Evolutionary conservation across 2,113 vertebrate species (phyloP).

Genomic region (Acrocephalus arundinaceus): DNA sequence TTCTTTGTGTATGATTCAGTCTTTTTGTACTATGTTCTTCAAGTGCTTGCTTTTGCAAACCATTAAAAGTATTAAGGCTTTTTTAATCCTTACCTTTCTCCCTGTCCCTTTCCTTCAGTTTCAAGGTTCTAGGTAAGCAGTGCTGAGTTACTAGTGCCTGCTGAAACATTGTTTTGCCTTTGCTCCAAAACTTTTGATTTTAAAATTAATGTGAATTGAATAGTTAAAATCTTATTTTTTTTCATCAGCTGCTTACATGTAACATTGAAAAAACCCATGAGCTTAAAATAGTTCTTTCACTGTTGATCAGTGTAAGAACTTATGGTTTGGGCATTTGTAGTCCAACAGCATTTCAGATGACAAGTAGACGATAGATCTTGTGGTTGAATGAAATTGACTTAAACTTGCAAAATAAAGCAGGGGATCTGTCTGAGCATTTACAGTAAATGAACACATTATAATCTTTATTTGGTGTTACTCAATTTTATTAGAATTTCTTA

Average conservation of each 20-base stretch:
- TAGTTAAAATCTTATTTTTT: neutral
- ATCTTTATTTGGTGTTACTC: neutral
- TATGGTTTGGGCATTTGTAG: neutral
- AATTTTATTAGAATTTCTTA: neutral
- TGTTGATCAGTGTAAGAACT: neutral
- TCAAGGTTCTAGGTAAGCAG: neutral
- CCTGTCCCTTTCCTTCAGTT: neutral
- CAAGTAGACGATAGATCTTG: neutral
- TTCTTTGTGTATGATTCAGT: neutral
- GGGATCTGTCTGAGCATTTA: neutral
- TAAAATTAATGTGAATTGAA: neutral
- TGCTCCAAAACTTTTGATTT: neutral
- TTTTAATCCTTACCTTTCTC: neutral
- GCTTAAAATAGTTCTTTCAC: neutral
- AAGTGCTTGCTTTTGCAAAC: neutral
- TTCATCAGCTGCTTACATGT: neutral
- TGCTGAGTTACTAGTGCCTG: neutral
- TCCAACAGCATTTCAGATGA: neutral
- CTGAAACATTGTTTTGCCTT: neutral
- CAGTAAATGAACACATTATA: neutral
- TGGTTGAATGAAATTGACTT: neutral
- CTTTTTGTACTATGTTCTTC: neutral
- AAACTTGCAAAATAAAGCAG: neutral
- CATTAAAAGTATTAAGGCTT: neutral
- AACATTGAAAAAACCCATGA: rapidly evolving